phyloP scores from a whole-genome alignment of 2,797 vertebrate species.

The Oreortyx pictus region DNA sequence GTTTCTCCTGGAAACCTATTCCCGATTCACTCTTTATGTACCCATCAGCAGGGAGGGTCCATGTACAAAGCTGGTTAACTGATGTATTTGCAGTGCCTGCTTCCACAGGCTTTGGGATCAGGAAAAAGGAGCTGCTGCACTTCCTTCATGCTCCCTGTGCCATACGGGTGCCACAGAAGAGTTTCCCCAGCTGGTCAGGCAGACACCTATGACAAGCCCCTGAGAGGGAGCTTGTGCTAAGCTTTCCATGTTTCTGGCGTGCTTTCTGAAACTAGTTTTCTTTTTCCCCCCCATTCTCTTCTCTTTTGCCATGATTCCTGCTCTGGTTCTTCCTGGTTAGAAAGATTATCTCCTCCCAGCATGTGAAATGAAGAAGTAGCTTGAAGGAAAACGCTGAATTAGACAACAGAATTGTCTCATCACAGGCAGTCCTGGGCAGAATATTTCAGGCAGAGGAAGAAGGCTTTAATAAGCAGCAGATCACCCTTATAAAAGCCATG shows the following conservation, averaged over 20 bases:
- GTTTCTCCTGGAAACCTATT: background rate
- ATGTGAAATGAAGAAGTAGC: constrained; percentile 7
- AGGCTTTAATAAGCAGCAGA: background rate
- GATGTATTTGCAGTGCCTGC: background rate
- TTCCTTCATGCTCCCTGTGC: background rate
- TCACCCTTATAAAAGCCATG: background rate
- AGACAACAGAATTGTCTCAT: background rate
- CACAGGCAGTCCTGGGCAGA: background rate
- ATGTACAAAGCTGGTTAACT: background rate
- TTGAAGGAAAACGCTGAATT: background rate
- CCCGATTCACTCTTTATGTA: background rate
- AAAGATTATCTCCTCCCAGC: background rate
- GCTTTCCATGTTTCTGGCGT: background rate
- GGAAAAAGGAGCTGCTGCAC: background rate
- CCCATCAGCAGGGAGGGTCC: background rate
- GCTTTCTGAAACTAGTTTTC: background rate
- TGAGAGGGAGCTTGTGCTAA: background rate
- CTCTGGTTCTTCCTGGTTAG: background rate
- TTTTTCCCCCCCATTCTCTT: background rate
- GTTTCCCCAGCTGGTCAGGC: background rate
- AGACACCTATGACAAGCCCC: background rate
- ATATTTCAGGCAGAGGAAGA: background rate
- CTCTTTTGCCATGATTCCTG: background rate
- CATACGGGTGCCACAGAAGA: background rate
- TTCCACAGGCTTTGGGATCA: background rate